Evolutionary conservation across 2,888 invertebrate genomes (phyloP), one percentile per base, ranked within the genome.

Genomic region (Antheraea assamensis): DNA sequence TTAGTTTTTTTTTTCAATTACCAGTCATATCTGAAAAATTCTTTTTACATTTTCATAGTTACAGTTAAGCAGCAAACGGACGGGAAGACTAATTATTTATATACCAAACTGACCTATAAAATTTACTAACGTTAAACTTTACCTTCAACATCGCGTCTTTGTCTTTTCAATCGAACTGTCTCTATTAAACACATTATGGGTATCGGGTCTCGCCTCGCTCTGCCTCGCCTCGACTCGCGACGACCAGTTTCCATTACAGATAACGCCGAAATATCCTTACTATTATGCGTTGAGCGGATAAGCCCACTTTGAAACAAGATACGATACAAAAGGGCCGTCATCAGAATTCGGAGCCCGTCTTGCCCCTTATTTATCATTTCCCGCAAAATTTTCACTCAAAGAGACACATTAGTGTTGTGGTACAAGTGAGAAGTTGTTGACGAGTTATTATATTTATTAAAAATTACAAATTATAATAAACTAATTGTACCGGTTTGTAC

Each of bases 231-330:
- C 21, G 55, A 24, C 68, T 35, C 35, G 68, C 68, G 15, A 35
- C 35, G 68, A 68, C 68, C 35, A 68, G 66, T 58, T 42, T 61
- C 71, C 31, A 61, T 80, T 80, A 79, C 76, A 77, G 83, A 86
- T 85, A 86, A 86, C 84, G 83, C 80, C 75, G 79, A 76, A 78
- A 81, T 83, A 87, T 85, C 87, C 85, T 83, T 87, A 90, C 89
- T 90, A 90, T 90, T 90, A 90, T 90, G 85, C 86, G 83, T 84
- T 81, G 85, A 83, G 81, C 82, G 90, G 91, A 90, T 92, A 91
- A 91, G 88, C 88, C 88, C 87, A 91, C 92, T 92, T 88, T 87
- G 93, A 91, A 93, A 93, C 92, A 90, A 90, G 93, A 93, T 90
- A 90, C 89, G 85, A 87, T 88, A 92, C 90, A 92, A 92, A 90